Percentiles rank a stretch among this genome's conserved stretches.
phyloP scores from a whole-genome alignment of 1,140 invertebrate genomes.

The Magallana angulata region DNA sequence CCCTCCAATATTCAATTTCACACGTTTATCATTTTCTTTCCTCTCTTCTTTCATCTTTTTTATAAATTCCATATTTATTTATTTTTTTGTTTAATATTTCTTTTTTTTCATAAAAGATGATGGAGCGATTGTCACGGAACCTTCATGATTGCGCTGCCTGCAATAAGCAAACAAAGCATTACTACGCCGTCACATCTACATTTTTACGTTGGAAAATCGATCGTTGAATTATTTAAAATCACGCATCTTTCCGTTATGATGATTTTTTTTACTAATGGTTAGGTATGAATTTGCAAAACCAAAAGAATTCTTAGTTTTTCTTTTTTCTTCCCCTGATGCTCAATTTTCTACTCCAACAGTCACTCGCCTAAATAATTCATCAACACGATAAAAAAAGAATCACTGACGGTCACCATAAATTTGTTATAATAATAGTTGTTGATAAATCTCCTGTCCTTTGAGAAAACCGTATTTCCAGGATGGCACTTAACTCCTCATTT shows the following conservation, averaged over 20 bases:
- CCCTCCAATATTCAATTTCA: slow-evolving; percentile 71
- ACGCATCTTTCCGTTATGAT: neutral
- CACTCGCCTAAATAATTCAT: neutral
- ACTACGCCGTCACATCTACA: neutral
- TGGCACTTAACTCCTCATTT: neutral
- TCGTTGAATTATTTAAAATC: neutral
- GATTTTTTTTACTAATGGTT: neutral
- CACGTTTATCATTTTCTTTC: slow-evolving; percentile 50
- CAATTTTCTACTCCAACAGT: neutral
- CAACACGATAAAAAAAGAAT: neutral
- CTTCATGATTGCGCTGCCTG: neutral
- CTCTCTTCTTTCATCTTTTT: slow-evolving; percentile 52
- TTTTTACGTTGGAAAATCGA: neutral
- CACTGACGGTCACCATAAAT: neutral
- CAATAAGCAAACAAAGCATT: neutral
- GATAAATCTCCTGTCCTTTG: neutral
- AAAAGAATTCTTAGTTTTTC: neutral
- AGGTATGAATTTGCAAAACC: neutral
- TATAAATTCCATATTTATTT: slow-evolving; percentile 55
- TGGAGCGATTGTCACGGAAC: neutral
- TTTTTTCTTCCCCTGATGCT: neutral
- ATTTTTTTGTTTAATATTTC: neutral
- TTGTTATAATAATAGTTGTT: neutral
- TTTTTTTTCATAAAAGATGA: neutral
- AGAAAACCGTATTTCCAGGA: neutral